Conservation (phyloP, 2,797 vertebrate species). For the Aselliscus stoliczkanus region DNA sequence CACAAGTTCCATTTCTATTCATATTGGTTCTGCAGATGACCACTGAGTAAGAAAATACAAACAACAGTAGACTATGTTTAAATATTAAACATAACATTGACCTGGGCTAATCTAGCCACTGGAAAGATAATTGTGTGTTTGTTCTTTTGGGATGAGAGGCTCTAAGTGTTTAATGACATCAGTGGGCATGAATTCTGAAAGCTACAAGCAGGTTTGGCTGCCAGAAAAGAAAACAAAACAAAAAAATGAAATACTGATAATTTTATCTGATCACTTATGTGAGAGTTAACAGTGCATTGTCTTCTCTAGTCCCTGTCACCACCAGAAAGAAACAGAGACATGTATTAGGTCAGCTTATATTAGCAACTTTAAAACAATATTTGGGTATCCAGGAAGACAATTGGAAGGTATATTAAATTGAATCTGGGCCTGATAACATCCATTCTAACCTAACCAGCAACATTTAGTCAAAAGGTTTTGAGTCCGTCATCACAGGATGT, state of each 20-base stretch:
- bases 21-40: constrained; percentile 54
- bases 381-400: background rate
- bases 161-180: background rate
- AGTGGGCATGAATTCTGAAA: background rate
- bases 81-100: constrained; percentile 58
- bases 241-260: background rate
- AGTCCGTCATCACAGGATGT: background rate
- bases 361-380: background rate
- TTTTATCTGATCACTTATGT: background rate
- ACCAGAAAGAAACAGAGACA: background rate
- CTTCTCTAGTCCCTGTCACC: background rate
- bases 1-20: constrained; percentile 18
- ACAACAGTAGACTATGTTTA: constrained; percentile 15
- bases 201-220: background rate
- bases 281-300: background rate
- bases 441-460: background rate
- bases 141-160: background rate
- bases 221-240: background rate
- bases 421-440: background rate
- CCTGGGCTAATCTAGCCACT: background rate
- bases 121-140: background rate
- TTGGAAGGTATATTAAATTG: background rate
- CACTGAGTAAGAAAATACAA: constrained; percentile 35
- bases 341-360: background rate
- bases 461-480: background rate